phyloP scores from a whole-genome alignment of 1,140 invertebrate genomes.

The Drosophila trapezifrons region DNA sequence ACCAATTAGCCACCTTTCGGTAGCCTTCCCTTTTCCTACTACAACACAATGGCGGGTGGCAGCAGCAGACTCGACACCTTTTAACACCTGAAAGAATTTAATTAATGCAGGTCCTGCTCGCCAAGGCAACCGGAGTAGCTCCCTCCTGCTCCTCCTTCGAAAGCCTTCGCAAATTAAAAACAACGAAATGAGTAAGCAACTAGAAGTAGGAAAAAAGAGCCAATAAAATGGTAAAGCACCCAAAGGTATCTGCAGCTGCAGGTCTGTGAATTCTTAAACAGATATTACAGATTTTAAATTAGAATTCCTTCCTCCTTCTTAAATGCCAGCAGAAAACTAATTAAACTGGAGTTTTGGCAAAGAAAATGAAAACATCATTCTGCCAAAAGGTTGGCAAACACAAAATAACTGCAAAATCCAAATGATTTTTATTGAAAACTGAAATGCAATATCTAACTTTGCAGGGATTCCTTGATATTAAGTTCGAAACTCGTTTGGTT shows the following conservation, averaged over 20 bases:
- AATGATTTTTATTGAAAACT: background rate
- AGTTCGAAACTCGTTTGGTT: background rate
- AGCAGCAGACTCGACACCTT: constrained; percentile 35
- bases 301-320: background rate
- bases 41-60: constrained; percentile 16
- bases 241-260: constrained; percentile 1
- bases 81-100: constrained; percentile 72
- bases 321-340: constrained; percentile 6
- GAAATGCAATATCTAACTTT: background rate
- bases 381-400: too few species aligned
- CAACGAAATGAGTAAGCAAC: constrained; percentile 36
- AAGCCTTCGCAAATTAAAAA: constrained; percentile 57
- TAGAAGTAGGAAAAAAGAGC: constrained; percentile 19
- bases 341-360: constrained; percentile 9
- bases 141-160: background rate
- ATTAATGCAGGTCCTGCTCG: constrained; percentile 68
- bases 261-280: constrained; percentile 15
- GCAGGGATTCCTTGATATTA: background rate
- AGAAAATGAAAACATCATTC: background rate
- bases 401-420: background rate
- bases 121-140: constrained; percentile 20
- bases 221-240: constrained; percentile 33
- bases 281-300: constrained; percentile 6
- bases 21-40: background rate
- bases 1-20: constrained; percentile 50